Percentiles rank a stretch among this genome's conserved stretches.
Evolutionary conservation across 2,797 vertebrate genomes (phyloP).

Genomic region (Pristis pectinata): DNA sequence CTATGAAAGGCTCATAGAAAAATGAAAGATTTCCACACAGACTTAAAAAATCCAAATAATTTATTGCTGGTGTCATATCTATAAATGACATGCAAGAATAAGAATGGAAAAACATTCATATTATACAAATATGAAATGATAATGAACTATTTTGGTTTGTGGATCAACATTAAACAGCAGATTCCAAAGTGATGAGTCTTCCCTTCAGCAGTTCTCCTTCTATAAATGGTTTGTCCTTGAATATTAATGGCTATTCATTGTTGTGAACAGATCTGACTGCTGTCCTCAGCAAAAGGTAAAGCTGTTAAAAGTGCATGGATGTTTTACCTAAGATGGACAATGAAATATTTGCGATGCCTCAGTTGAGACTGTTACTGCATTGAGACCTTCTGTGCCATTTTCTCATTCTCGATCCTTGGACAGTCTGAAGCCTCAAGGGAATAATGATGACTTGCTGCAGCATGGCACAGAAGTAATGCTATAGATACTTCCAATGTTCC

Average conservation of each 20-base stretch:
- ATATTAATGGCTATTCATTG: neutral
- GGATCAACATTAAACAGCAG: constrained; percentile 9
- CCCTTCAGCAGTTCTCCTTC: neutral
- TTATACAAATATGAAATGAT: constrained; percentile 8
- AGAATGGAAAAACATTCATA: neutral
- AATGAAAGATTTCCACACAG: neutral
- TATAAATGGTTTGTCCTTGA: constrained; percentile 29
- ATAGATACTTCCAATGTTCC: neutral
- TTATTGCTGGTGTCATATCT: neutral
- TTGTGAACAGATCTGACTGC: neutral
- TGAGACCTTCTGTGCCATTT: neutral
- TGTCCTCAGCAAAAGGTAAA: neutral
- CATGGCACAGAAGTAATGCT: neutral
- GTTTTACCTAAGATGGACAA: constrained; percentile 33
- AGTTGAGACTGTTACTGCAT: neutral
- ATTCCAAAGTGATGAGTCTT: constrained; percentile 30
- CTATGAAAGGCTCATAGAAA: neutral
- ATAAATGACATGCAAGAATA: neutral
- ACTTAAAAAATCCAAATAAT: neutral
- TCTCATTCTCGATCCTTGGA: neutral
- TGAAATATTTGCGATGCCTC: neutral
- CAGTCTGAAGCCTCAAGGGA: neutral
- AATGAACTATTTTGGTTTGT: constrained; percentile 26
- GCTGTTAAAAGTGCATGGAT: neutral
- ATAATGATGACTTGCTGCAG: neutral